phyloP scores from a whole-genome alignment of 2,113 vertebrate genomes.

The Psittacula cyanocephala region DNA sequence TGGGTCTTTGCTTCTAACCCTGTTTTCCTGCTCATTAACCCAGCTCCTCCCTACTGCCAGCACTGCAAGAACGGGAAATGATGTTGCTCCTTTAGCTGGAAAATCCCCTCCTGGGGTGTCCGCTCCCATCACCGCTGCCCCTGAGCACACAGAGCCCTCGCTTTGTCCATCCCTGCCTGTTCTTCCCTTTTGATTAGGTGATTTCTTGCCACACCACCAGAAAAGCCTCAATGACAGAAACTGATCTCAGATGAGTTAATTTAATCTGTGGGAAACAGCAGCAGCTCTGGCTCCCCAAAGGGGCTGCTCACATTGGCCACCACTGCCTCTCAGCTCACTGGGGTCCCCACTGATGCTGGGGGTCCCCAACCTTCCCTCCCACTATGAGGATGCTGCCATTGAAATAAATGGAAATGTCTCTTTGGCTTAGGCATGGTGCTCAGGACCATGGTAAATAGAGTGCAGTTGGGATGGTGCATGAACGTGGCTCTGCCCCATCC shows the following conservation, averaged over 20 bases:
- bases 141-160: background rate
- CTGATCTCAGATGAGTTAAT: background rate
- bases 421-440: background rate
- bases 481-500: background rate
- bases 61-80: background rate
- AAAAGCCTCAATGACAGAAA: background rate
- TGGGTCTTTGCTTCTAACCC: background rate
- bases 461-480: background rate
- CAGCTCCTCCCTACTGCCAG: background rate
- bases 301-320: background rate
- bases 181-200: background rate
- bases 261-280: background rate
- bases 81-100: background rate
- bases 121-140: background rate
- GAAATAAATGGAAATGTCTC: background rate
- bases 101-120: background rate
- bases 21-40: background rate
- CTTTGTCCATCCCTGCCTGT: background rate
- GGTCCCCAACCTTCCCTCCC: background rate
- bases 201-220: background rate
- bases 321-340: rapidly evolving
- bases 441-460: background rate
- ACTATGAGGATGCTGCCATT: background rate
- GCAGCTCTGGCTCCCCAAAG: background rate
- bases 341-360: background rate